phyloP scores from a whole-genome alignment of 2,797 vertebrate genomes.

The Holocentrus rufus region DNA sequence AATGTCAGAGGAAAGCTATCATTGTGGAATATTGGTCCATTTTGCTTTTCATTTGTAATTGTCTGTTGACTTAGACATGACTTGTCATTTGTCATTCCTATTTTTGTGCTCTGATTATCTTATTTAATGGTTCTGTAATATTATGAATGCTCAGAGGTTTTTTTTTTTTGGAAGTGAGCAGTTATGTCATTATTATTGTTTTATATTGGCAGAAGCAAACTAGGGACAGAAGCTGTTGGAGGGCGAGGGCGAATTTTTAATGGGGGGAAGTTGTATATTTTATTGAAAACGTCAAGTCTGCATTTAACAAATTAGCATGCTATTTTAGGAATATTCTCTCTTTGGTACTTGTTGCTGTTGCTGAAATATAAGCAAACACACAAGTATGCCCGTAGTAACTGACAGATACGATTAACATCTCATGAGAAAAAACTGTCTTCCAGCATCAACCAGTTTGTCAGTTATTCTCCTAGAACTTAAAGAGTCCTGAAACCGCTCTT shows the following conservation, averaged over 20 bases:
- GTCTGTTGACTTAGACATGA: constrained; percentile 24
- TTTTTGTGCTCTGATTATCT: constrained; percentile 59
- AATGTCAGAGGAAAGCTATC: constrained; percentile 40
- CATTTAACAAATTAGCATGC: constrained; percentile 32
- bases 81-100: constrained; percentile 50
- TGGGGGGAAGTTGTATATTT: constrained; percentile 44
- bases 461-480: background rate
- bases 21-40: constrained; percentile 49
- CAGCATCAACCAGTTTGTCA: constrained; percentile 44
- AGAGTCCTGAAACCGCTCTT: constrained; percentile 21
- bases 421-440: constrained; percentile 28
- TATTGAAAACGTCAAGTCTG: constrained; percentile 21
- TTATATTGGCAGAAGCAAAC: constrained; percentile 45
- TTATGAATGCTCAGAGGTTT: constrained; percentile 43
- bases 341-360: constrained; percentile 23
- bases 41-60: constrained; percentile 64
- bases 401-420: background rate
- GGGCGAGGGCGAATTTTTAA: constrained; percentile 11
- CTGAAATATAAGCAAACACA: constrained; percentile 24
- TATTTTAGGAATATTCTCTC: constrained; percentile 26
- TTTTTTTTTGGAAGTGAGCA: constrained; percentile 30
- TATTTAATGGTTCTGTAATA: constrained; percentile 73
- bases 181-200: constrained; percentile 42
- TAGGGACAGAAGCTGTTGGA: constrained; percentile 20
- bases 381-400: constrained; percentile 6